These are phyloP conservation scores for Sternarchorhynchus goeldii DNA, from an alignment of 2,797 vertebrate genomes.

Conservation along the genomic window DNA sequence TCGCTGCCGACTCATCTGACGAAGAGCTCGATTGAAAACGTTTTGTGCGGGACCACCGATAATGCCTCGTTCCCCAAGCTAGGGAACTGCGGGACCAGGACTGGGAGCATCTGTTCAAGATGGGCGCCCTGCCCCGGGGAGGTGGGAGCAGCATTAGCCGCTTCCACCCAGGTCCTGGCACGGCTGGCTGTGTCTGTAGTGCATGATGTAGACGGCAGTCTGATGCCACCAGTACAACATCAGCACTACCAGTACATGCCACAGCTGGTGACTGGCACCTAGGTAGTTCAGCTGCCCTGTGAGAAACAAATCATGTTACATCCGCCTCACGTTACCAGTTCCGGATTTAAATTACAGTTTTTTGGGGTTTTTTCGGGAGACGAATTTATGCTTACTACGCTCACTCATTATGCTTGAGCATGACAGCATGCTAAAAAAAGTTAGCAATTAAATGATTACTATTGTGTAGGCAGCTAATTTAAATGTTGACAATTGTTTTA, in stretches of 20 bases:
- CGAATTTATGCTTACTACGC: too few species aligned
- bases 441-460: too few species aligned
- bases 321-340: too few species aligned
- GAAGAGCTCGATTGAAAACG: not conserved
- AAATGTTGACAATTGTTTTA: not conserved
- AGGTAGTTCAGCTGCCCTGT: conserved; percentile 96
- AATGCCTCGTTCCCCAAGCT: not conserved
- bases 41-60: not conserved
- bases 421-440: too few species aligned
- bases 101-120: not conserved
- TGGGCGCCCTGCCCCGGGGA: not conserved
- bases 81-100: not conserved
- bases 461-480: too few species aligned
- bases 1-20: not conserved
- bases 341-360: too few species aligned
- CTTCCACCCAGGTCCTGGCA: conserved; percentile 72
- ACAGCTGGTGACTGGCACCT: conserved; percentile 95
- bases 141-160: conserved; percentile 51
- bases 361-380: too few species aligned
- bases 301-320: not conserved
- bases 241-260: conserved; percentile 94
- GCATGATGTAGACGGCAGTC: conserved; percentile 90
- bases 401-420: too few species aligned
- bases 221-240: conserved; percentile 99
- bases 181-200: conserved; percentile 88